Evolutionary conservation across 1,140 invertebrate genomes (phyloP).

Genomic region (Tigriopus japonicus): DNA sequence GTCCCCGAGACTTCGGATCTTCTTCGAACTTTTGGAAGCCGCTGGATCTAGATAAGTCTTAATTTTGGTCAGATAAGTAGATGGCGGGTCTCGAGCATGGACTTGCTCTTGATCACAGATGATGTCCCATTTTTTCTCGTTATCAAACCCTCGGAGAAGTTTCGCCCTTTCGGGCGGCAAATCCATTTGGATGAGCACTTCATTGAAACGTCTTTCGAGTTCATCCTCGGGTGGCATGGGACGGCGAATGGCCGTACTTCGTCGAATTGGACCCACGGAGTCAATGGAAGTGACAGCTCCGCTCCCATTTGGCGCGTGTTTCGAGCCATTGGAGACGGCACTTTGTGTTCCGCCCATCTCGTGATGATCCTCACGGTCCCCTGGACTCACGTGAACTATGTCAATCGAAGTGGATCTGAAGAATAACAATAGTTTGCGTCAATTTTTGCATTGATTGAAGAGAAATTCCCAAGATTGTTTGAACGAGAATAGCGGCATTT

Average conservation of each 20-base stretch:
- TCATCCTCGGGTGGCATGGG: slow-evolving; percentile 72
- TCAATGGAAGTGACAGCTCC: background rate
- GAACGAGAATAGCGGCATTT: too few relatives aligned
- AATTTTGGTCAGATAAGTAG: slow-evolving; percentile 80
- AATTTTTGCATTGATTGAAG: too few relatives aligned
- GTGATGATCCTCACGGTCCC: too few relatives aligned
- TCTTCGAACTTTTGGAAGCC: slow-evolving; percentile 77
- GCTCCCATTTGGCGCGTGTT: background rate
- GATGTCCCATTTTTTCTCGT: slow-evolving; percentile 98
- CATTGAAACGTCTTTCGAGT: slow-evolving; percentile 73
- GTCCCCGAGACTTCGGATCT: slow-evolving; percentile 47
- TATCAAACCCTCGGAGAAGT: slow-evolving; percentile 84
- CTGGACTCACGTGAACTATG: too few relatives aligned
- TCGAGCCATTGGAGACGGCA: too few relatives aligned
- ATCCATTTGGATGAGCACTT: slow-evolving; percentile 89
- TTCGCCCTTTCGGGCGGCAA: slow-evolving; percentile 96
- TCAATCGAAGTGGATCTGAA: too few relatives aligned
- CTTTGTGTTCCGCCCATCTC: too few relatives aligned
- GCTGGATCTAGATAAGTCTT: slow-evolving; percentile 87
- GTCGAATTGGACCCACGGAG: background rate
- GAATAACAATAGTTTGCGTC: too few relatives aligned
- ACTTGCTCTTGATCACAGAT: slow-evolving; percentile 69
- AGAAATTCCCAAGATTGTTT: too few relatives aligned
- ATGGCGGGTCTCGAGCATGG: slow-evolving; percentile 58
- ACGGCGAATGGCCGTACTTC: background rate